These are phyloP conservation scores for Lucilia sericata DNA, from an alignment of 1,140 invertebrate species.

Conservation along the genomic window DNA sequence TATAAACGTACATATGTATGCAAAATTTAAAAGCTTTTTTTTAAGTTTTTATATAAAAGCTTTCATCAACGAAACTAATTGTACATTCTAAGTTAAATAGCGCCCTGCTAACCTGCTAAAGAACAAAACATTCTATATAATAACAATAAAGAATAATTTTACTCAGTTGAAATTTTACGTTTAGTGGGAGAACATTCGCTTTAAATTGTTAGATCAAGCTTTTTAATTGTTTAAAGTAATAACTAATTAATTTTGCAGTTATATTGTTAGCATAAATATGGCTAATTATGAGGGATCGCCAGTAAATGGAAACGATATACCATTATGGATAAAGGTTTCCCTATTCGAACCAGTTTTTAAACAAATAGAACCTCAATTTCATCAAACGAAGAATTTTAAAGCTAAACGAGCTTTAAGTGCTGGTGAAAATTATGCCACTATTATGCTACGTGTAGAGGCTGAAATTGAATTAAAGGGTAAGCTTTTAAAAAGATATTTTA, in stretches of 20 bases:
- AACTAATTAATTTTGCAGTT: neutral
- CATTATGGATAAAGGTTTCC: conserved; percentile 54
- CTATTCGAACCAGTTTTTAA: conserved; percentile 55
- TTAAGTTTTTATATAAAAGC: no score
- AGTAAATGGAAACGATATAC: conserved; percentile 42
- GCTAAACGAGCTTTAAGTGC: conserved; percentile 57
- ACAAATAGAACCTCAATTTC: conserved; percentile 50
- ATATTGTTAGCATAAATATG: neutral
- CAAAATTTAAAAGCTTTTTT: no score
- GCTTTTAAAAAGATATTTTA: no score
- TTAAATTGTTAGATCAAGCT: neutral
- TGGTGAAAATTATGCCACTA: conserved; percentile 64
- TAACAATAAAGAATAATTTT: neutral
- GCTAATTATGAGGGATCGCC: neutral
- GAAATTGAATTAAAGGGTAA: conserved; percentile 53
- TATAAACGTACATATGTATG: no score
- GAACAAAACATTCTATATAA: no score
- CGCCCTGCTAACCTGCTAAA: no score
- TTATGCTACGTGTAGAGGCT: conserved; percentile 57
- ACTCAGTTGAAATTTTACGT: neutral
- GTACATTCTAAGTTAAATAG: no score
- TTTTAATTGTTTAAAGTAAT: neutral
- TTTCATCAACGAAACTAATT: no score
- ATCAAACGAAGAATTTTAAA: conserved; percentile 52
- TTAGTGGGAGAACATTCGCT: neutral